These are phyloP conservation scores for Sabatieria punctata DNA, from an alignment of 2,888 invertebrate genomes.

Conservation along the genomic window DNA sequence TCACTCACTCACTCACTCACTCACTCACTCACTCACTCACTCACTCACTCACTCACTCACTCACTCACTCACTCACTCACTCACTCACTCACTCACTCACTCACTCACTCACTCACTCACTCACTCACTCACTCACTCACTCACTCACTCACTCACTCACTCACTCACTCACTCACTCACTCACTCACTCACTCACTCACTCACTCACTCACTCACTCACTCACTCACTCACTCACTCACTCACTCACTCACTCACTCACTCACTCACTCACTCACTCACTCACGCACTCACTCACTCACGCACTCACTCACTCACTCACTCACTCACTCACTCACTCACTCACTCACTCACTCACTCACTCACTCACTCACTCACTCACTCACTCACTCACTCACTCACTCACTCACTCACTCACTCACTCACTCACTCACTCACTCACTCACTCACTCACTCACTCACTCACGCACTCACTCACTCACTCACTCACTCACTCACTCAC, in stretches of 20 bases:
- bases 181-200: conserved; percentile 4
- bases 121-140: too few relatives aligned
- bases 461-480: conserved; percentile 4
- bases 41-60: too few relatives aligned
- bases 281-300: too few relatives aligned
- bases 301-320: conserved; percentile 5
- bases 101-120: background rate
- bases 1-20: too few relatives aligned
- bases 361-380: conserved; percentile 4
- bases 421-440: conserved; percentile 4
- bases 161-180: conserved; percentile 4
- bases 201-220: conserved; percentile 4
- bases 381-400: conserved; percentile 3
- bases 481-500: conserved; percentile 4
- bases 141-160: conserved; percentile 5
- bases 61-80: too few relatives aligned
- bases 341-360: conserved; percentile 4
- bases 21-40: too few relatives aligned
- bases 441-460: conserved; percentile 4
- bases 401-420: conserved; percentile 4
- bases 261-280: background rate
- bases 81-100: too few relatives aligned
- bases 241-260: conserved; percentile 3
- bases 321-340: conserved; percentile 4
- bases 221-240: background rate